Evolutionary conservation across 2,888 invertebrate species (phyloP).

Genomic region (Perdita meconis): DNA sequence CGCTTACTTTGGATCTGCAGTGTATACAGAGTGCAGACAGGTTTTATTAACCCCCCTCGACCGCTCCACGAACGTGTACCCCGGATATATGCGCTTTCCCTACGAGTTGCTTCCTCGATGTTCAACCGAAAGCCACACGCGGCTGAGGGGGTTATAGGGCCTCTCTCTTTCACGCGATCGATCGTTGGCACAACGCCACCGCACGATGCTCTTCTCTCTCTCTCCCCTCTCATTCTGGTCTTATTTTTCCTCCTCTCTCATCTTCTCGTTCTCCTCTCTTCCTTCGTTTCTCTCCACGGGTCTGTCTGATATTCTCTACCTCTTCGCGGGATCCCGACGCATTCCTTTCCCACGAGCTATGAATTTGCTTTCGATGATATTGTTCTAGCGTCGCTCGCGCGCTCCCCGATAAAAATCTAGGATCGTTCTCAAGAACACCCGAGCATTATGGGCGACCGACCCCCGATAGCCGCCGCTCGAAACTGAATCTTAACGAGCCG

Average conservation of each 20-base stretch:
- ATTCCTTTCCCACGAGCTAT: conserved; percentile 75
- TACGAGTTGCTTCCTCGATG: conserved; percentile 57
- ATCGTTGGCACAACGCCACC: conserved; percentile 72
- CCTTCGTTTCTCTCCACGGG: conserved; percentile 24
- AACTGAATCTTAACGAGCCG: conserved; percentile 54
- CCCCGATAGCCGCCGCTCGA: conserved; percentile 14
- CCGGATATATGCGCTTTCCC: conserved; percentile 57
- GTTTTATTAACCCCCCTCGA: conserved; percentile 70
- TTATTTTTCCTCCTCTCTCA: too few relatives aligned
- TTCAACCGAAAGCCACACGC: conserved; percentile 52
- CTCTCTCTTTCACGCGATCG: conserved; percentile 52
- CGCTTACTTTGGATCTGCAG: conserved; percentile 65
- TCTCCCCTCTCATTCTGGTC: conserved; percentile 2
- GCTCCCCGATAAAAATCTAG: conserved; percentile 59
- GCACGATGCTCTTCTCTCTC: conserved; percentile 51
- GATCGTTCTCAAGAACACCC: conserved; percentile 36
- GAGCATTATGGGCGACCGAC: conserved; percentile 44
- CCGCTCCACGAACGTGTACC: conserved; percentile 55
- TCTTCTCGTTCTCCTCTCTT: conserved; percentile 22
- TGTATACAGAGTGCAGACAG: conserved; percentile 62
- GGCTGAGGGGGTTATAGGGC: too few relatives aligned
- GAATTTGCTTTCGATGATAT: conserved; percentile 74
- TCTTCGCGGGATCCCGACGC: conserved; percentile 49
- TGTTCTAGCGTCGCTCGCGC: conserved; percentile 53
- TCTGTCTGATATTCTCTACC: conserved; percentile 16